These are phyloP conservation scores for Conchocele bisecta DNA, from an alignment of 2,888 invertebrate genomes.

Conservation along the genomic window DNA sequence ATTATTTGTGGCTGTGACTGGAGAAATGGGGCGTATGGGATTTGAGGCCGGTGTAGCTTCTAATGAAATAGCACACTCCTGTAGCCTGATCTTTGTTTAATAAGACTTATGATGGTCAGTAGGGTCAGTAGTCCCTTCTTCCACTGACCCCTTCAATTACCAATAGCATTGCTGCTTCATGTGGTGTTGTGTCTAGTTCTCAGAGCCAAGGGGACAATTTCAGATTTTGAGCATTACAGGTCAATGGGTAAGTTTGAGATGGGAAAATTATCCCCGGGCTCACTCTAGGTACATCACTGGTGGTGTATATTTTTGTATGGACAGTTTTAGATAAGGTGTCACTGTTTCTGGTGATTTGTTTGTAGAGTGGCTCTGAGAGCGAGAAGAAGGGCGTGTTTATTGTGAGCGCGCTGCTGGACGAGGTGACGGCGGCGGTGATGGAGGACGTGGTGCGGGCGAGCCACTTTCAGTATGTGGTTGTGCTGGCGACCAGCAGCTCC, in stretches of 20 bases:
- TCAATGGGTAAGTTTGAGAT: too few relatives aligned
- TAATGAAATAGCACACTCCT: too few relatives aligned
- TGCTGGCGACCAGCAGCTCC: slow-evolving; percentile 86
- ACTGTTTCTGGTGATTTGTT: neutral
- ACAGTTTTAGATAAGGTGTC: neutral
- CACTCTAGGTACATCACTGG: neutral
- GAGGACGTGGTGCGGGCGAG: slow-evolving; percentile 86
- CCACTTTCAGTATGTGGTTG: slow-evolving; percentile 86
- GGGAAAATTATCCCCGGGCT: too few relatives aligned
- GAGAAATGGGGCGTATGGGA: neutral
- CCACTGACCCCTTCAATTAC: too few relatives aligned
- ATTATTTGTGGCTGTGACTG: neutral
- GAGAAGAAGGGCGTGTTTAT: slow-evolving; percentile 85
- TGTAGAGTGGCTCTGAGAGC: slow-evolving; percentile 80
- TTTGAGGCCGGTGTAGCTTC: neutral
- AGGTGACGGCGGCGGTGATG: slow-evolving; percentile 85
- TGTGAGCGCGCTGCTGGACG: slow-evolving; percentile 85
- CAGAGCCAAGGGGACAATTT: too few relatives aligned
- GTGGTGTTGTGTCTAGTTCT: too few relatives aligned
- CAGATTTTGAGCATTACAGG: too few relatives aligned
- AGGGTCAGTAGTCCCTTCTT: too few relatives aligned
- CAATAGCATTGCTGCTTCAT: too few relatives aligned
- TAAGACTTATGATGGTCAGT: too few relatives aligned
- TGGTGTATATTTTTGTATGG: neutral
- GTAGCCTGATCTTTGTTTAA: too few relatives aligned